Evolutionary conservation across 2,888 invertebrate genomes (phyloP), one percentile per base, ranked within the genome.

Genomic region (Folsomia manolachei): DNA sequence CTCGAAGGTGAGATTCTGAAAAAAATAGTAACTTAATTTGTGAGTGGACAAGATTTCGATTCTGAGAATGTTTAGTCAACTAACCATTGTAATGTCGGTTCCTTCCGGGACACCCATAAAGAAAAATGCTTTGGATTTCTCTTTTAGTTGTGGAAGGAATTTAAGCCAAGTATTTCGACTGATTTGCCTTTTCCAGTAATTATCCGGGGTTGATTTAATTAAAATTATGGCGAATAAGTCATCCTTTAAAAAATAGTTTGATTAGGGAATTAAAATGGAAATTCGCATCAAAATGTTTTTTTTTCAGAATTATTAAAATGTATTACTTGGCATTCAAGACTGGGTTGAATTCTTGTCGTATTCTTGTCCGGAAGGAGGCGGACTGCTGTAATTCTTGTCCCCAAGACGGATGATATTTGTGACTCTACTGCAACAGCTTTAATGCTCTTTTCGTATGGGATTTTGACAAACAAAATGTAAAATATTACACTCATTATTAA

Each of bases 121-220:
- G 69, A 72, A 72, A 60, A 64, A 69, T 1, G 64, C 64, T 56
- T 63, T 72, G 18, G 69, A 25, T 1, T 27, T 27, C 18, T 14
- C 11, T 1, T 25, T 52, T 11, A 51, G 61, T 60, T 68, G n/a
- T 9, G 53, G 24, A 53, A 66, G 11, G 9, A 52, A 51, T 24
- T 27, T 53, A 4, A 60, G 53, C 69, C 69, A 72, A n/a, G 69
- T 72, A n/a, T 27, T 56, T 60, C 72, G 21, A 9, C 69, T 27
- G 1, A 69, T n/a, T 27, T 64, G 53, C n/a, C 72, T n/a, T 1
- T 63, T n/a, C 14, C 21, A 23, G n/a, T 27, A 18, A 24, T 56
- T 60, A 11, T 69, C 39, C 0, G 72, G 66, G 2, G 27, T 21
- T 27, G 69, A 63, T 21, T 63, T 18, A 9, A 72, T 61, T n/a